Base-by-base conservation (phyloP, 1,140 invertebrate genomes). In the Phocides pigmalion region DNA sequence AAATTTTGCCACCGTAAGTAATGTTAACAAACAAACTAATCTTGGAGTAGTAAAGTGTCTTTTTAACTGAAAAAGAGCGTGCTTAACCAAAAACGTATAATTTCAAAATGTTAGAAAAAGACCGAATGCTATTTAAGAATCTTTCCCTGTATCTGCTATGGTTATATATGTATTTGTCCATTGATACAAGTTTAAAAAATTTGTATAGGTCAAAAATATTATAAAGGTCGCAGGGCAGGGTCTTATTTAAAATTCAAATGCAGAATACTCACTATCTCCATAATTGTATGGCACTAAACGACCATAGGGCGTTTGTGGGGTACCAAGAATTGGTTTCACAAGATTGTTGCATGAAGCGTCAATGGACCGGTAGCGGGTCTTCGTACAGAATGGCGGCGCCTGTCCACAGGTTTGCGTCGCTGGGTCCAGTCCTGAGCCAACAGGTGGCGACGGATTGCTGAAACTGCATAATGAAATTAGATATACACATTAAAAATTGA, bases 311-410 rank as follows among this genome's bases (percentile, higher is more conserved):
- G 81, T 90, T 68, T 90, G 82, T 0, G 96, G 94, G 59, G 94
- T 94, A 2, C 97, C 97, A 92, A 94, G 94, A 0, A 91, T 92
- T 0, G 96, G 95, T 72, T 95, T 94, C 20, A 92, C 76, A 3
- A 96, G 76, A 84, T 98, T 98, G 81, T 98, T 98, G 79, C 97
- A 98, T 0, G 96, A 95, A 0, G 97, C 97, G 82, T 98, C 97
- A 49, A 95, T 94, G 1, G 94, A 94, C 15, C 97, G 92, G 77
- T 91, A 91, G 0, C 83, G 75, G 2, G 87, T 79, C 20, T 83
- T 80, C 2, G 74, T 46, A 41, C 88, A 91, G 51, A 81, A 84
- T 4, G 77, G 64, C 0, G 85, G 81, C 1, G 82, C 20, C 4
- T 85, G 61, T n/a, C 85, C 87, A 66, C 87, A 90, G 0, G 85